A percentile compares a stretch with the other conserved stretches of the same genome.
Evolutionary conservation across 1,140 invertebrate genomes (phyloP).

Genomic region (Halotydeus destructor): DNA sequence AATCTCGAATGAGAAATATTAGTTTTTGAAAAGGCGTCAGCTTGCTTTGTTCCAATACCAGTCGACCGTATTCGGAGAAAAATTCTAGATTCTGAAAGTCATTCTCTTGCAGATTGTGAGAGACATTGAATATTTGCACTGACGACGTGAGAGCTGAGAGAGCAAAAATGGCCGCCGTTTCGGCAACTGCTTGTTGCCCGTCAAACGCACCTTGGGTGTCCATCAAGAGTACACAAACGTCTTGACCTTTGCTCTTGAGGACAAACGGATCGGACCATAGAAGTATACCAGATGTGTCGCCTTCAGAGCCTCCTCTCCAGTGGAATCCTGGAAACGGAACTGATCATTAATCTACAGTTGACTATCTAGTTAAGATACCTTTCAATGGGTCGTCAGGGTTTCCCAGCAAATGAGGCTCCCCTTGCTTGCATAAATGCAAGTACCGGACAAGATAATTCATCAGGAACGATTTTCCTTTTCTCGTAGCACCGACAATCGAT

Average conservation of each 20-base stretch:
- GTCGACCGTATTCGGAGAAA: no score
- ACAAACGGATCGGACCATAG: conserved; percentile 63
- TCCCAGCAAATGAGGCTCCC: conserved; percentile 19
- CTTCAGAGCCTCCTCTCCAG: conserved; percentile 81
- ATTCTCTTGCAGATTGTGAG: no score
- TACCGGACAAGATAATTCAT: conserved; percentile 82
- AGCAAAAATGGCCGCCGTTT: conserved; percentile 89
- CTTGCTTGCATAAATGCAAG: conserved; percentile 35
- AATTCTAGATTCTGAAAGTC: no score
- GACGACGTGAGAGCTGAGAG: no score
- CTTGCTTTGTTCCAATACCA: no score
- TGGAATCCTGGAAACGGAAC: conserved; percentile 73
- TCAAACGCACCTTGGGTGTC: conserved; percentile 96
- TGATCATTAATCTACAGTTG: conserved; percentile 76
- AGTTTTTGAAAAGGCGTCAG: conserved; percentile 53
- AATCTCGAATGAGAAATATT: conserved; percentile 87
- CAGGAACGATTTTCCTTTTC: conserved; percentile 88
- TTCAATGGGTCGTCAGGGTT: conserved; percentile 25
- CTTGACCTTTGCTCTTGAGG: not conserved
- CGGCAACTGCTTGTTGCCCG: conserved; percentile 79
- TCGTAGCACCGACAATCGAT: conserved; percentile 82
- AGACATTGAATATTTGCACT: no score
- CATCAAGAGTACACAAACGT: conserved; percentile 46
- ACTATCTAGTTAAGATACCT: conserved; percentile 25
- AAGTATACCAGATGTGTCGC: conserved; percentile 82